Evolutionary conservation across 2,888 invertebrate genomes (phyloP).

Genomic region (Hirtodrosophila confusa): DNA sequence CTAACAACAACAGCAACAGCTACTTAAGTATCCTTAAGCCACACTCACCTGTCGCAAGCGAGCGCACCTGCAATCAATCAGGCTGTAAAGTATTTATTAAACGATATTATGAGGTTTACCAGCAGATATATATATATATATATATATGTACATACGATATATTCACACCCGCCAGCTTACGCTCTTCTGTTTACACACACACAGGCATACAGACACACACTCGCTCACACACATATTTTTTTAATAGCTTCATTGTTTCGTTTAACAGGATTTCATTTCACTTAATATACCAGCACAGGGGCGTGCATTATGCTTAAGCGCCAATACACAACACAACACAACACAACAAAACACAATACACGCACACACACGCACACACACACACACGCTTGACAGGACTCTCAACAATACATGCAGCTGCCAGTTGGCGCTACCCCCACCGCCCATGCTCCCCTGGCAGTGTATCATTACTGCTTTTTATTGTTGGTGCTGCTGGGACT

Average conservation of each 20-base stretch:
- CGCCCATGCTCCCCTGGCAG: neutral
- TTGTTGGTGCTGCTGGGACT: constrained; percentile 58
- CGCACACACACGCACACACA: constrained; percentile 6
- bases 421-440: constrained; percentile 27
- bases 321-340: constrained; percentile 18
- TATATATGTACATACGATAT: constrained; percentile 3
- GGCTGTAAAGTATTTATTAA: constrained; percentile 80
- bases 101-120: constrained; percentile 78
- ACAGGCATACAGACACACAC: no score
- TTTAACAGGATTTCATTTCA: constrained; percentile 77
- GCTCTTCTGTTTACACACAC: constrained; percentile 2
- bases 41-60: constrained; percentile 68
- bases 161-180: constrained; percentile 4
- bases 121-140: constrained; percentile 31
- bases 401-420: constrained; percentile 30
- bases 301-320: constrained; percentile 48
- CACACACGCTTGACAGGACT: constrained; percentile 1
- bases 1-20: constrained; percentile 43
- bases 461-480: constrained; percentile 57
- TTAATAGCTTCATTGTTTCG: constrained; percentile 77
- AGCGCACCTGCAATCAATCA: constrained; percentile 69
- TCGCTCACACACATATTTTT: constrained; percentile 37
- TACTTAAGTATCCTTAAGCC: constrained; percentile 60
- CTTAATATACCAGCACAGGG: constrained; percentile 66
- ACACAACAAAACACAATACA: constrained; percentile 17